These are phyloP conservation scores for rat (Rattus norvegicus) DNA, from an alignment of 2,113 vertebrate genomes.

Conservation along the genomic window DNA sequence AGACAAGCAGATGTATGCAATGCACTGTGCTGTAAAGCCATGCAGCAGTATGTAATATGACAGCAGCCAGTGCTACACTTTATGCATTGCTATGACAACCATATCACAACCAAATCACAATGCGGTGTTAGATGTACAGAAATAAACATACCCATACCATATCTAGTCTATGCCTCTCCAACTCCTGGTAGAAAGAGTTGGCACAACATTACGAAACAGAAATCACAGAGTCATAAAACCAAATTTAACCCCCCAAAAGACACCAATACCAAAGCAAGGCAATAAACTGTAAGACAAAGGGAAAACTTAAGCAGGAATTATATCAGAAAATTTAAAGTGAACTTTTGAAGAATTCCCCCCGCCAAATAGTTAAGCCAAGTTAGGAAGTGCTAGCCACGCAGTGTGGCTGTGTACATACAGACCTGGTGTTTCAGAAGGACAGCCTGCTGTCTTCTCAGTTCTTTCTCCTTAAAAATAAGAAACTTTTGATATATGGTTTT, in stretches of 20 bases:
- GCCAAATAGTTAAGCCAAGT: conserved; percentile 70
- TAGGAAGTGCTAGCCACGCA: conserved; percentile 66
- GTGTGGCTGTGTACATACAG: conserved; percentile 67
- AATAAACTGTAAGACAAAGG: conserved; percentile 87
- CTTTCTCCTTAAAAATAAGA: conserved; percentile 93
- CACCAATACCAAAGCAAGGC: conserved; percentile 92
- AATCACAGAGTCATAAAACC: conserved; percentile 93
- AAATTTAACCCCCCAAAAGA: conserved; percentile 88
- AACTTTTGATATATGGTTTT: conserved; percentile 72
- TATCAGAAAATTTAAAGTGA: conserved; percentile 71
- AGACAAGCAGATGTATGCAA: conserved; percentile 93
- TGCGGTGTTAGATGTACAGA: conserved; percentile 99
- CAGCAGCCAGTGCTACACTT: conserved; percentile 98
- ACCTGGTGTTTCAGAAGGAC: conserved; percentile 97
- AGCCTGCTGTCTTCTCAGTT: conserved; percentile 94
- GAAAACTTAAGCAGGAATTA: conserved; percentile 86
- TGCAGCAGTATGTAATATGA: conserved; percentile 95
- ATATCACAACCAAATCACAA: conserved; percentile 97
- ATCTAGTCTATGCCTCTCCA: conserved; percentile 99
- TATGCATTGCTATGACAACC: conserved; percentile 97
- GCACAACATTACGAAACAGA: conserved; percentile 99
- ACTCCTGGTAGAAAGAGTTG: conserved; percentile 99
- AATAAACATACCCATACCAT: conserved; percentile 99
- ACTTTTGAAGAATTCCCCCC: conserved; percentile 76
- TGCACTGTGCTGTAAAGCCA: conserved; percentile 96